These are phyloP conservation scores for Casuarius casuarius DNA, from an alignment of 2,113 vertebrate genomes.

Conservation along the genomic window DNA sequence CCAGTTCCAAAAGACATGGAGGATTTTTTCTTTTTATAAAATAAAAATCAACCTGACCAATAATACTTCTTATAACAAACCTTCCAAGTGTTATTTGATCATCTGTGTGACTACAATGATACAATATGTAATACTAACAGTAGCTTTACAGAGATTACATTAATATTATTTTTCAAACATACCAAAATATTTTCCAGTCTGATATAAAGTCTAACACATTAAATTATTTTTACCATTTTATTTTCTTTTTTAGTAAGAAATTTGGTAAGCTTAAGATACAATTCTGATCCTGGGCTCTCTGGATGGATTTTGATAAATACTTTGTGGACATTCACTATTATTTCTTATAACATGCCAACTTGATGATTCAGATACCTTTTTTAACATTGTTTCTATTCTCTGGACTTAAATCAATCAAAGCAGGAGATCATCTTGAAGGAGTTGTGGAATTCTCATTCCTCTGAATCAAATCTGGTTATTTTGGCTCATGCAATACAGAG, in stretches of 20 bases:
- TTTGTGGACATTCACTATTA: not conserved
- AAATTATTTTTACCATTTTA: not conserved
- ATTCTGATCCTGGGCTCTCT: not conserved
- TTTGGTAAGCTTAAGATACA: not conserved
- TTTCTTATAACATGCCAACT: not conserved
- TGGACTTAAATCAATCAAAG: not conserved
- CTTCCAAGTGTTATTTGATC: not conserved
- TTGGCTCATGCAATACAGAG: not conserved
- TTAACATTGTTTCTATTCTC: not conserved
- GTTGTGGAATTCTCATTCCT: not conserved
- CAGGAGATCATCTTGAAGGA: not conserved
- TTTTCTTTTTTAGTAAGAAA: conserved; percentile 41
- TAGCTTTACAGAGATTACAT: conserved; percentile 43
- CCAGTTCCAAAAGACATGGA: not conserved
- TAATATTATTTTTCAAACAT: conserved; percentile 36
- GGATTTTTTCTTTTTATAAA: not conserved
- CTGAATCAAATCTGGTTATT: not conserved
- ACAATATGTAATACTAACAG: conserved; percentile 5
- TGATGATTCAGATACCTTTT: not conserved
- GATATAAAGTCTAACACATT: conserved; percentile 22
- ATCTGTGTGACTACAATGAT: not conserved
- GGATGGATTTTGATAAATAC: conserved; percentile 38
- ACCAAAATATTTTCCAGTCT: conserved; percentile 36
- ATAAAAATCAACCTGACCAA: not conserved
- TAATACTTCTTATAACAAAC: not conserved